A percentile compares a stretch with the other conserved stretches of the same genome.
Evolutionary conservation across 2,113 vertebrate species (phyloP).

Genomic region (Rana temporaria): DNA sequence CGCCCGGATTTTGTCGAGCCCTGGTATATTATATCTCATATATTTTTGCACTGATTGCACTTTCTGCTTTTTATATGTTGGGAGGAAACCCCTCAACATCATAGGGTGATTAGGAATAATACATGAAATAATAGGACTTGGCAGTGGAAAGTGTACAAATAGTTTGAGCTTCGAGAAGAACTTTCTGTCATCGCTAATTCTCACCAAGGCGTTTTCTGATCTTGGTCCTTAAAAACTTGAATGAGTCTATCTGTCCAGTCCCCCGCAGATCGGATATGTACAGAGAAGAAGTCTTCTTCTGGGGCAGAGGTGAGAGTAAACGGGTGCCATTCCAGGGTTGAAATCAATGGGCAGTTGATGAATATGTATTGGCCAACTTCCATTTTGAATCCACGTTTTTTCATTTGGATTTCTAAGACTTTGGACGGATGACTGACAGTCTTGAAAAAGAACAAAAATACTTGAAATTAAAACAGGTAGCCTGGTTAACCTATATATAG

Average conservation of each 20-base stretch:
- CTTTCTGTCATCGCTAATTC: neutral
- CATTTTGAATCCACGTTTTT: slow-evolving; percentile 86
- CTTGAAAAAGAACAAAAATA: slow-evolving; percentile 62
- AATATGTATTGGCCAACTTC: slow-evolving; percentile 93
- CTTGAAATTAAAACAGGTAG: neutral
- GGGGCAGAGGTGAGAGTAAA: slow-evolving; percentile 93
- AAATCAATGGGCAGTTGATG: slow-evolving; percentile 86
- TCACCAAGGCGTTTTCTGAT: slow-evolving; percentile 36
- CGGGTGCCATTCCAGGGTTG: slow-evolving; percentile 89
- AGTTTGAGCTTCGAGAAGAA: too few species aligned
- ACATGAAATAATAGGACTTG: too few species aligned
- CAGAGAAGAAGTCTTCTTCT: slow-evolving; percentile 87
- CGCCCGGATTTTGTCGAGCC: too few species aligned
- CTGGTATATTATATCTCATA: too few species aligned
- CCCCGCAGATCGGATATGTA: slow-evolving; percentile 83
- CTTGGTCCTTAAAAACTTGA: slow-evolving; percentile 67
- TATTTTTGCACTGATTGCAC: too few species aligned
- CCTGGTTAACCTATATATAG: too few species aligned
- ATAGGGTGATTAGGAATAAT: too few species aligned
- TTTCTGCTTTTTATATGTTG: too few species aligned
- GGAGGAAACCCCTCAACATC: too few species aligned
- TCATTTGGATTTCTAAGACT: slow-evolving; percentile 90
- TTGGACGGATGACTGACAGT: slow-evolving; percentile 86
- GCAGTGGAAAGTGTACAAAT: too few species aligned
- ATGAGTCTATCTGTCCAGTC: slow-evolving; percentile 90